Conservation (phyloP, 2,888 invertebrate genomes). For the Macaria notata region DNA sequence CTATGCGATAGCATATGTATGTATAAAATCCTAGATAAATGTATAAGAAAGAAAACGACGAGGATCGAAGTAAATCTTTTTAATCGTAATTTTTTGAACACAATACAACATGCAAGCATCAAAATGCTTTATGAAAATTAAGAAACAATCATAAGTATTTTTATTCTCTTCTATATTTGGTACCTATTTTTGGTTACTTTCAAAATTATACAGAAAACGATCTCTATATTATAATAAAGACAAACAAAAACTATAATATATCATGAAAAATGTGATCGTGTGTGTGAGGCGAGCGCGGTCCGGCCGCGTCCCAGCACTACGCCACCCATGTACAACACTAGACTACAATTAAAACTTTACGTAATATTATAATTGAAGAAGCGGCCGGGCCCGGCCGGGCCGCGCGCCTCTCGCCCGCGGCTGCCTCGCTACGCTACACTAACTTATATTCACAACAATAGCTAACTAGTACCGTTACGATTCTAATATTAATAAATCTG, state of each 20-base stretch:
- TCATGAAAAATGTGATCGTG: constrained; percentile 76
- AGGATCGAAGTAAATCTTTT: constrained; percentile 67
- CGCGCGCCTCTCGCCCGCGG: constrained; percentile 23
- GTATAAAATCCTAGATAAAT: too few species aligned
- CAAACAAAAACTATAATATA: constrained; percentile 80
- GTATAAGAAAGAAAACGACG: constrained; percentile 33
- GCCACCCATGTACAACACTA: constrained; percentile 49
- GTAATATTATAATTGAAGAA: constrained; percentile 48
- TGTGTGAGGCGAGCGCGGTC: constrained; percentile 56
- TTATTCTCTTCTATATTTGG: constrained; percentile 77
- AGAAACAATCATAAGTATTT: constrained; percentile 71
- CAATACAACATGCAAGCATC: constrained; percentile 83
- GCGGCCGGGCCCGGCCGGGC: constrained; percentile 33
- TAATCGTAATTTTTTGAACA: constrained; percentile 81
- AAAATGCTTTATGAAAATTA: constrained; percentile 80
- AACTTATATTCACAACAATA: constrained; percentile 65
- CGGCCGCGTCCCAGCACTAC: constrained; percentile 47
- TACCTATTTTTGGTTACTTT: constrained; percentile 81
- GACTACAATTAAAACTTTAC: constrained; percentile 47
- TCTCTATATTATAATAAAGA: constrained; percentile 67
- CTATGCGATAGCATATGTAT: too few species aligned
- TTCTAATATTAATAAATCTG: constrained; percentile 65
- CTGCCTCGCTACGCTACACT: constrained; percentile 44
- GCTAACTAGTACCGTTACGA: constrained; percentile 73
- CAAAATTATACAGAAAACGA: constrained; percentile 76